Conservation (phyloP, 53 echinoderm and acorn worm genomes). For the Temnopleurus reevesii region DNA sequence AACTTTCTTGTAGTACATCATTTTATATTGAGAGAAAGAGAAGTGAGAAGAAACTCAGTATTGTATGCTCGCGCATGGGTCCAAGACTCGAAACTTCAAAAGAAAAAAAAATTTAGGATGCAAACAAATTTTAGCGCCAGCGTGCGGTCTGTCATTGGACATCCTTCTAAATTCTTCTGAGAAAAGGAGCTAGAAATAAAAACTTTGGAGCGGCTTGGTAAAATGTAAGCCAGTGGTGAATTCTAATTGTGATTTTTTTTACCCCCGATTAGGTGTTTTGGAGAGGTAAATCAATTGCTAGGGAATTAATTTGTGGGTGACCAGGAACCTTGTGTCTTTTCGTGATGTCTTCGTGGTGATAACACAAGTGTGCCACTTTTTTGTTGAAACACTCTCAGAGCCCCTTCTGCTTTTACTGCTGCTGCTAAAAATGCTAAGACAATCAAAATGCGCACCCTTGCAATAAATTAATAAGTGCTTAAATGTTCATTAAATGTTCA, state of each 20-base stretch:
- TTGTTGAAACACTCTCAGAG: background rate
- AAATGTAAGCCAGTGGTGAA: background rate
- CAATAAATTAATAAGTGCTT: too few species aligned
- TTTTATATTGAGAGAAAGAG: background rate
- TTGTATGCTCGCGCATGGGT: conserved; percentile 50
- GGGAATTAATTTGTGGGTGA: background rate
- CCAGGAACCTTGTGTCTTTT: background rate
- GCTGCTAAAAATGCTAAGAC: too few species aligned
- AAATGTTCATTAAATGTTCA: too few species aligned
- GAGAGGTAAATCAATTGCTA: background rate
- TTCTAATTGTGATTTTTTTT: background rate
- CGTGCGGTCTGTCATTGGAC: background rate
- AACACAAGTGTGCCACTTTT: conserved; percentile 16
- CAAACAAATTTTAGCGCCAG: conserved; percentile 29
- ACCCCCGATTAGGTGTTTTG: background rate
- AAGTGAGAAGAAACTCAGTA: conserved; percentile 25
- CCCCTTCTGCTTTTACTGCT: background rate
- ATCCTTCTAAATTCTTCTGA: conserved; percentile 2
- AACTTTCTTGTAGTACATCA: conserved; percentile 41
- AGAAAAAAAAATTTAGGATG: conserved; percentile 22
- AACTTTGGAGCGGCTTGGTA: background rate
- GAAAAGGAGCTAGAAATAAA: background rate
- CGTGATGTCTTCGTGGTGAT: conserved; percentile 21
- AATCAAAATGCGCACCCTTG: too few species aligned
- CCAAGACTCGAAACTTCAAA: conserved; percentile 48